Evolutionary conservation across 2,797 vertebrate species (phyloP), one percentile per base, ranked within the genome.

Genomic region (Leptatherina wallacei): DNA sequence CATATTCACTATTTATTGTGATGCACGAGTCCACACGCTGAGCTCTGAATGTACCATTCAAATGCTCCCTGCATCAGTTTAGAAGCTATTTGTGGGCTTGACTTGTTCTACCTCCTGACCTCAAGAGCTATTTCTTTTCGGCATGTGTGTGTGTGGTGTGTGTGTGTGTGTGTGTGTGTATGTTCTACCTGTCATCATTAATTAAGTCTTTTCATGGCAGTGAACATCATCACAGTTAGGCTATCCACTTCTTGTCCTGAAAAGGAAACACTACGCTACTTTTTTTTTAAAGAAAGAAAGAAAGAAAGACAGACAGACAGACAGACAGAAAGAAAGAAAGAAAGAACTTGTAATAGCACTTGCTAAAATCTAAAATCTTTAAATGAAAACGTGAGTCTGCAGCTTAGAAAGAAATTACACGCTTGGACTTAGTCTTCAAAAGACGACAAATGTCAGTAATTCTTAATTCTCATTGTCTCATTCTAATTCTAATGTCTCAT

Each of bases 1-100:
- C 63, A 71, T 77, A 71, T 78, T 66, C 59, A 67, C 77, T 86
- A 92, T 91, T 90, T 89, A 82, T 89, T 85, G 78, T 24, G 60
- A 58, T 36, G 63, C 67, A 44, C 30, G 62, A 74, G 70, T 61
- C 44, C 40, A 69, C 36, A 71, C 76, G 75, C 72, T 35, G 54
- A 78, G 69, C 24, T 85, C 85, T 79, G 84, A 82, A 80, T 73
- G 75, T 80, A 82, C 86, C 76, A 77, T 82, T 77, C 88, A 83
- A 86, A 63, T 8, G 18, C 73, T 81, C 81, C 71, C 71, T 79
- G 79, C 77, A 85, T 82, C 63, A 51, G 86, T 80, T 89, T 77
- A 72, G 78, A 85, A 75, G 80, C 78, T 85, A 82, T 88, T 90
- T 81, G 74, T 67, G 14, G 61, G 70, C 85, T 86, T 87, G 67